Evolutionary conservation across 2,888 invertebrate species (phyloP), one percentile per base, ranked within the genome.

Genomic region (Thymelicus acteon): DNA sequence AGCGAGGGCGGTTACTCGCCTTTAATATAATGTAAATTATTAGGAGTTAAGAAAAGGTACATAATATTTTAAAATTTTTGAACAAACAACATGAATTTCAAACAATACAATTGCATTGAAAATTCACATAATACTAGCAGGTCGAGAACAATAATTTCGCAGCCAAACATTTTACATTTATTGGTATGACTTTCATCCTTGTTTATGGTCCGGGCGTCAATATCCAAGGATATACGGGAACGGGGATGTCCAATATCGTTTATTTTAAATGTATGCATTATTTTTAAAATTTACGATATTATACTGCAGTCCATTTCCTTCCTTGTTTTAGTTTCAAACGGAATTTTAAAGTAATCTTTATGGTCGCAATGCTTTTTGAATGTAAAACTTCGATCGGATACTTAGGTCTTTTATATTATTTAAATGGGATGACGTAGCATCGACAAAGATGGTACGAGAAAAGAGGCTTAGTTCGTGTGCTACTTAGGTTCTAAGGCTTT

Each of bases 261-360:
- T 71, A 71, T 64, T 60, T 49, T 65, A 71, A 71, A 71, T 65
- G 64, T 71, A 70, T 70, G 70, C 70, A 70, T 70, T 70, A 70
- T 70, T 70, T 70, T 70, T 70, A 64, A 58, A 70, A 70, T 70
- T 70, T 70, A 70, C 60, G 70, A 70, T 63, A 69, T 48, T 60
- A 64, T 70, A 39, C 40, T 24, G 64, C 64, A 60, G 64, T 70
- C 70, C 44, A 64, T 60, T 64, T 64, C 60, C 64, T 64, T 70
- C 39, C 69, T 24, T 24, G 69, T 57, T 63, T 48, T 62, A 69
- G 60, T 69, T 69, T 57, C 58, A 69, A 69, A 69, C 54, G 57
- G 68, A 68, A 68, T 68, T 68, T 68, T 57, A 61, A 62, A 68
- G 44, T 39, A 54, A 54, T 54, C 54, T 54, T 54, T 57, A 31